Conservation (phyloP, 2,888 invertebrate genomes). For the Coleophora flavipennella region DNA sequence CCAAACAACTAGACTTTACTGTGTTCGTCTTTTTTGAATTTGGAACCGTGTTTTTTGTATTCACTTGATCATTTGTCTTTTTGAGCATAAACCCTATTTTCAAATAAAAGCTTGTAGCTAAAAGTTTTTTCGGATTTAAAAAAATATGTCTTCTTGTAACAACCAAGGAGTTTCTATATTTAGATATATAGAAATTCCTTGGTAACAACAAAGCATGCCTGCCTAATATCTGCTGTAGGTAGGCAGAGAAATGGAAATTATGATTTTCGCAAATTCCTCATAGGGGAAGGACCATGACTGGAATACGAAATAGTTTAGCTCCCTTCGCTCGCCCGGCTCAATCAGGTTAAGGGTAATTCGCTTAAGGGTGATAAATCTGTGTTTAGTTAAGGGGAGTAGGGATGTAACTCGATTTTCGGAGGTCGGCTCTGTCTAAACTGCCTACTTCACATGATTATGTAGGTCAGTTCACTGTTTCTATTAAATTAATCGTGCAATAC, state of each 20-base stretch:
- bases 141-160: no score
- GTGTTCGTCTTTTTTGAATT: no score
- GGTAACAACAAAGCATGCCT: no score
- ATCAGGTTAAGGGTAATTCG: slow-evolving; percentile 61
- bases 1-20: no score
- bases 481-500: no score
- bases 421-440: slow-evolving; percentile 42
- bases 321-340: slow-evolving; percentile 46
- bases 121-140: no score
- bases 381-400: slow-evolving; percentile 44
- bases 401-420: slow-evolving; percentile 52
- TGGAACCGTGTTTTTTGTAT: no score
- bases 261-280: slow-evolving; percentile 2
- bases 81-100: no score
- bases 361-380: slow-evolving; percentile 67
- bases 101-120: no score
- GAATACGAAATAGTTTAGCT: slow-evolving; percentile 47
- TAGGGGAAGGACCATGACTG: slow-evolving; percentile 22
- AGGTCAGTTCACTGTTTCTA: slow-evolving; percentile 29
- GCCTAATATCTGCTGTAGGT: slow-evolving; percentile 7
- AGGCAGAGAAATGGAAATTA: slow-evolving; percentile 4
- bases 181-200: no score
- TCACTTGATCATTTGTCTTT: no score
- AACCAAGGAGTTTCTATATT: no score
- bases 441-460: slow-evolving; percentile 44